Evolutionary conservation across 2,113 vertebrate genomes (phyloP).

Genomic region (Gallinago paraguaiae): DNA sequence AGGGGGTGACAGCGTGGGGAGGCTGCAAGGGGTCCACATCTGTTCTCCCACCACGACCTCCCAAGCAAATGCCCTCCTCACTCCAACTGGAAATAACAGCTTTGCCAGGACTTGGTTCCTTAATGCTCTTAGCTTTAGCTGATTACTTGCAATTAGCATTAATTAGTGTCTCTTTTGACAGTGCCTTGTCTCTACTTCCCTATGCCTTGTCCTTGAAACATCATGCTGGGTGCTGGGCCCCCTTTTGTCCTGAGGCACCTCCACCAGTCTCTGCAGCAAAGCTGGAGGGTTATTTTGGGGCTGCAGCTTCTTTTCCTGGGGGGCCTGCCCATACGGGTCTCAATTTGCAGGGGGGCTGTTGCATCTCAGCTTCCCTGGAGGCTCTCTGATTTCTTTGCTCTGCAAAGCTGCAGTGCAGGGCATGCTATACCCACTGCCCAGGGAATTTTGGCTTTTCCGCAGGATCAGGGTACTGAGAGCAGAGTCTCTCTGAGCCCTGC

Average conservation of each 20-base stretch:
- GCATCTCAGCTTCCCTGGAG: background rate
- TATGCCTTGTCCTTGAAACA: background rate
- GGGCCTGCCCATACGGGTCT: fast-evolving
- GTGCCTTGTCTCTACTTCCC: background rate
- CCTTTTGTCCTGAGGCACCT: background rate
- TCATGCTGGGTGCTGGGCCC: background rate
- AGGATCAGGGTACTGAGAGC: fast-evolving
- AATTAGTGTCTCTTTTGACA: slow-evolving; percentile 44
- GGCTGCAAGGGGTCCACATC: fast-evolving
- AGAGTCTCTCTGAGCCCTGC: background rate
- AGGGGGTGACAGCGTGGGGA: background rate
- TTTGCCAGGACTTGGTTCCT: background rate
- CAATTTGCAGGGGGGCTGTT: background rate
- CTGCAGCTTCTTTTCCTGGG: background rate
- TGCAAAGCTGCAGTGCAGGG: background rate
- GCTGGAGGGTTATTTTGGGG: background rate
- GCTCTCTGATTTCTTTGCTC: background rate
- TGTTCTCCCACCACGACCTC: fast-evolving
- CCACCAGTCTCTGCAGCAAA: background rate
- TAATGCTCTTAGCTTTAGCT: background rate
- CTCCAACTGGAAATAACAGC: background rate
- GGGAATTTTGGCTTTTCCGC: background rate
- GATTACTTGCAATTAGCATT: slow-evolving; percentile 30
- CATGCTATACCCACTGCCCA: background rate
- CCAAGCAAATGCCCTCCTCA: background rate